These are phyloP conservation scores for Apamea epomidion DNA, from an alignment of 2,888 invertebrate genomes.

Conservation along the genomic window DNA sequence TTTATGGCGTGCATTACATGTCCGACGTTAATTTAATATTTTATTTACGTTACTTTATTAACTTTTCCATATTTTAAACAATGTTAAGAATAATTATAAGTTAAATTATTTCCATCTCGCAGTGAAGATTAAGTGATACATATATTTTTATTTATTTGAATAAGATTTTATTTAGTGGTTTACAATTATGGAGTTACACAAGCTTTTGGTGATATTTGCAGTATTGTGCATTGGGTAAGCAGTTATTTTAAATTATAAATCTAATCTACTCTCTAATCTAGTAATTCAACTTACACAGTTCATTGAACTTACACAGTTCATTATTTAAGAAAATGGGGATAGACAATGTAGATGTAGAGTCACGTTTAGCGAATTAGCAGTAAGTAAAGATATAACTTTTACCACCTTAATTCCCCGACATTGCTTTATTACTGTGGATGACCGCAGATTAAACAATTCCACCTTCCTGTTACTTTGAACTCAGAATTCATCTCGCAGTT, in stretches of 20 bases:
- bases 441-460: not conserved
- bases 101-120: conserved; percentile 34
- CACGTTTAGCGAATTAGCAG: conserved; percentile 17
- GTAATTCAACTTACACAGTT: not conserved
- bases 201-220: conserved; percentile 58
- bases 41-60: conserved; percentile 38
- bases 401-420: conserved; percentile 10
- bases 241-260: conserved; percentile 11
- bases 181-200: conserved; percentile 57
- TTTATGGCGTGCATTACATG: conserved; percentile 62
- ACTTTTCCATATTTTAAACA: conserved; percentile 32
- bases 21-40: conserved; percentile 30
- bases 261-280: too few species aligned
- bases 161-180: conserved; percentile 30
- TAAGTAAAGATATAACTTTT: conserved; percentile 6
- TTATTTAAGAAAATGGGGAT: not conserved
- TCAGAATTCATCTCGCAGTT: not conserved
- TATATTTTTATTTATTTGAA: conserved; percentile 33
- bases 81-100: conserved; percentile 43
- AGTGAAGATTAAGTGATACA: conserved; percentile 60
- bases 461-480: not conserved
- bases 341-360: not conserved
- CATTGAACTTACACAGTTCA: not conserved
- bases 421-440: conserved; percentile 11
- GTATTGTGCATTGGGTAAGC: conserved; percentile 64